A percentile compares a stretch with the other conserved stretches of the same genome.
These are phyloP conservation scores for Entelurus aequoreus DNA, from an alignment of 2,113 vertebrate genomes.

Conservation along the genomic window DNA sequence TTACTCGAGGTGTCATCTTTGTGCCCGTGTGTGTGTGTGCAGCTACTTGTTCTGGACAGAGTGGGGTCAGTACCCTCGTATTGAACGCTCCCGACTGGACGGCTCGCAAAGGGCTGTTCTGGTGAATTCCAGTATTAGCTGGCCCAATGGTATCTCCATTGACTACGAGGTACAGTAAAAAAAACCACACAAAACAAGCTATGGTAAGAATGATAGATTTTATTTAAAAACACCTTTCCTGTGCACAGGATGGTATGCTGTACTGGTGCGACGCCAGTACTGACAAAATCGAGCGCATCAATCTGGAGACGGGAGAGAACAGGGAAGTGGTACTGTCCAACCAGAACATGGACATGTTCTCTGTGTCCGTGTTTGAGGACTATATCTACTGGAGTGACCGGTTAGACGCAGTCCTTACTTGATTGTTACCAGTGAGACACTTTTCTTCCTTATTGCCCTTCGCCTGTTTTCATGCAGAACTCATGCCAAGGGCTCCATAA, in stretches of 20 bases:
- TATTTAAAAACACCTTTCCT: neutral
- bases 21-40: slow-evolving; percentile 18
- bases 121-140: slow-evolving; percentile 93
- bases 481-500: slow-evolving; percentile 95
- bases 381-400: slow-evolving; percentile 98
- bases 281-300: slow-evolving; percentile 92
- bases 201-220: neutral
- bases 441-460: neutral
- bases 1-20: slow-evolving; percentile 10
- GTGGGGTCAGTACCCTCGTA: slow-evolving; percentile 96
- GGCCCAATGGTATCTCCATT: slow-evolving; percentile 95
- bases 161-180: slow-evolving; percentile 83
- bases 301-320: slow-evolving; percentile 90
- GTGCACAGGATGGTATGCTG: slow-evolving; percentile 80
- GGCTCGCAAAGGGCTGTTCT: slow-evolving; percentile 84
- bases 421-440: neutral
- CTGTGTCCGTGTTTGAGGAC: slow-evolving; percentile 90
- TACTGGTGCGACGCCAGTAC: slow-evolving; percentile 98
- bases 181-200: no score
- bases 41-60: slow-evolving; percentile 98
- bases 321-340: slow-evolving; percentile 87
- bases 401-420: slow-evolving; percentile 53
- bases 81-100: slow-evolving; percentile 88
- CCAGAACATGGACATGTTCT: slow-evolving; percentile 99
- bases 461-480: slow-evolving; percentile 71